These are phyloP conservation scores for Notospermus geniculatus DNA, from an alignment of 1,140 invertebrate species.

Conservation along the genomic window DNA sequence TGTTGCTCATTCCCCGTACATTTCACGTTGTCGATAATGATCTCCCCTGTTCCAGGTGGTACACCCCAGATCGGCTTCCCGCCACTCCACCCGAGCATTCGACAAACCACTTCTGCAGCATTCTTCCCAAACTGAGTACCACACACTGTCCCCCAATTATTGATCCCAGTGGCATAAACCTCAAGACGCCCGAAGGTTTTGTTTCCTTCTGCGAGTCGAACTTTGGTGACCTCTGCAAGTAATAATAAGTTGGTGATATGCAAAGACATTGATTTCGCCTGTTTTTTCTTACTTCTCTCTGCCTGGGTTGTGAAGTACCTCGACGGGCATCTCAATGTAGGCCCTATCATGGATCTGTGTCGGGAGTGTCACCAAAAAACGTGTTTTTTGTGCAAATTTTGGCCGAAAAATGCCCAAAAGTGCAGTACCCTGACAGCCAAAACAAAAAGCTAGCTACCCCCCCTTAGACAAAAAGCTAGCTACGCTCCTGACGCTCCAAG, in stretches of 20 bases:
- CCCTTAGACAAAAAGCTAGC: too few relatives aligned
- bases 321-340: background rate
- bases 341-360: background rate
- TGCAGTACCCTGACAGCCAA: too few relatives aligned
- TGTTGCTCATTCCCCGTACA: constrained; percentile 35
- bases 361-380: background rate
- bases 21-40: constrained; percentile 42
- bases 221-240: constrained; percentile 21
- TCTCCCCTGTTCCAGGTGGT: constrained; percentile 29
- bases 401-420: too few relatives aligned
- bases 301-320: too few relatives aligned
- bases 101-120: constrained; percentile 38
- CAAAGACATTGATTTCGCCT: too few relatives aligned
- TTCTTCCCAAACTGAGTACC: constrained; percentile 40
- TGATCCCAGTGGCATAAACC: constrained; percentile 29
- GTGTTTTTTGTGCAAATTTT: too few relatives aligned
- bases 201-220: constrained; percentile 25
- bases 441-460: too few relatives aligned
- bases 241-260: too few relatives aligned
- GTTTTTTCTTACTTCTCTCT: too few relatives aligned
- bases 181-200: constrained; percentile 32
- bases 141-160: constrained; percentile 43
- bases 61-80: constrained; percentile 25
- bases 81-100: constrained; percentile 26
- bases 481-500: too few relatives aligned